These are phyloP conservation scores for Coptodon rendalli DNA, from an alignment of 2,113 vertebrate genomes.

Conservation along the genomic window DNA sequence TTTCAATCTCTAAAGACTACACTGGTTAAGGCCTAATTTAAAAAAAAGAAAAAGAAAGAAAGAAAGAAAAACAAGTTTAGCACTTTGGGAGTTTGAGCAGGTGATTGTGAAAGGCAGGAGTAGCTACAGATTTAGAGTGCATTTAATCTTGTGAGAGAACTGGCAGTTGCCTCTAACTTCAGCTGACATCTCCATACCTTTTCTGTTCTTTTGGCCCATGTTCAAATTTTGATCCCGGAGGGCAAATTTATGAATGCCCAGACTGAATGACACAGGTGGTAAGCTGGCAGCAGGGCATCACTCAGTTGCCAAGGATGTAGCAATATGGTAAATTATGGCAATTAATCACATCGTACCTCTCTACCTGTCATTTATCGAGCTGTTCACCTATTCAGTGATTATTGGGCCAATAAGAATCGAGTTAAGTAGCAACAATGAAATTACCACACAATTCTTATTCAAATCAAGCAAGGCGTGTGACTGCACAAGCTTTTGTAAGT, in stretches of 20 bases:
- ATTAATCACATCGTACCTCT: background rate
- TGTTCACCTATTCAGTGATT: background rate
- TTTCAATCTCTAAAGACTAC: background rate
- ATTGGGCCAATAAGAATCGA: background rate
- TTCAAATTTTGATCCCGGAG: background rate
- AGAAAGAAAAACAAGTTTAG: background rate
- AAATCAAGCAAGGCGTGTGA: background rate
- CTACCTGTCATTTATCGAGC: background rate
- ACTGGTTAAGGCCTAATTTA: background rate
- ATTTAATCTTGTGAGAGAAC: constrained; percentile 13
- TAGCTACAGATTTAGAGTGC: background rate
- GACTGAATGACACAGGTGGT: background rate
- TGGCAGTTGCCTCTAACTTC: background rate
- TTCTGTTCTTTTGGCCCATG: background rate
- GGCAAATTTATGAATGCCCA: background rate
- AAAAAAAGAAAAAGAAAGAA: background rate
- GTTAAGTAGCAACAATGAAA: background rate
- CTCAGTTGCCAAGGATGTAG: background rate
- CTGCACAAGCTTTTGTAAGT: background rate
- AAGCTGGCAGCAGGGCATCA: background rate
- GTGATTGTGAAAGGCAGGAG: background rate
- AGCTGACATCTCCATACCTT: constrained; percentile 1
- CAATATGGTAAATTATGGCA: background rate
- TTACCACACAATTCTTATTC: background rate
- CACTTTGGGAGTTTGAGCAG: background rate